Conservation (phyloP, 2,888 invertebrate species). For the Fragum sueziense region DNA sequence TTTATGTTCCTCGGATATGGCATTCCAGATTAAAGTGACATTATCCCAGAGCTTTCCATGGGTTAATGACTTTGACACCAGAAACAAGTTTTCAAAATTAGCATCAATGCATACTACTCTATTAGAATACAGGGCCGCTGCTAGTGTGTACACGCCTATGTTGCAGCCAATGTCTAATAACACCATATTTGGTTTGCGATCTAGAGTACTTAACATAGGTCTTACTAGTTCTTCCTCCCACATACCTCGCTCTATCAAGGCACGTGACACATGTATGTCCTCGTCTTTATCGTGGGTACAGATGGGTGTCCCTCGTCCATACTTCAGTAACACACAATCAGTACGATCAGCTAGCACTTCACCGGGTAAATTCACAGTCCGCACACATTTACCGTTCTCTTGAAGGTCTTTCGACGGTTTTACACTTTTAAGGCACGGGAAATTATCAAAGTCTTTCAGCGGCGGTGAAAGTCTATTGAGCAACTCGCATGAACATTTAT, state of each 20-base stretch:
- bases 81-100: conserved; percentile 28
- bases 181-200: conserved; percentile 18
- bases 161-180: conserved; percentile 53
- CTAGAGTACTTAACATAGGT: conserved; percentile 13
- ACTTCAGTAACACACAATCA: background rate
- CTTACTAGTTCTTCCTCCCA: conserved; percentile 16
- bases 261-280: conserved; percentile 15
- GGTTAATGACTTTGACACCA: conserved; percentile 36
- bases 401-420: background rate
- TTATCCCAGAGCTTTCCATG: conserved; percentile 30
- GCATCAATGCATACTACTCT: conserved; percentile 50
- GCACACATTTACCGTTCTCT: background rate
- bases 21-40: conserved; percentile 53
- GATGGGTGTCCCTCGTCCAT: conserved; percentile 10
- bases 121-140: conserved; percentile 24
- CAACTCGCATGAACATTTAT: conserved; percentile 11
- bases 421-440: background rate
- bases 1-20: conserved; percentile 41
- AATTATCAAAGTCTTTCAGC: conserved; percentile 1
- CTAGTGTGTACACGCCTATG: conserved; percentile 44
- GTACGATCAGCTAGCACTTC: background rate
- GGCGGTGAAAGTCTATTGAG: conserved; percentile 2
- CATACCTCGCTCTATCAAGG: conserved; percentile 8
- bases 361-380: background rate
- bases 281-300: background rate